Conservation (phyloP, 2,113 vertebrate genomes). For the Sciurus niger region DNA sequence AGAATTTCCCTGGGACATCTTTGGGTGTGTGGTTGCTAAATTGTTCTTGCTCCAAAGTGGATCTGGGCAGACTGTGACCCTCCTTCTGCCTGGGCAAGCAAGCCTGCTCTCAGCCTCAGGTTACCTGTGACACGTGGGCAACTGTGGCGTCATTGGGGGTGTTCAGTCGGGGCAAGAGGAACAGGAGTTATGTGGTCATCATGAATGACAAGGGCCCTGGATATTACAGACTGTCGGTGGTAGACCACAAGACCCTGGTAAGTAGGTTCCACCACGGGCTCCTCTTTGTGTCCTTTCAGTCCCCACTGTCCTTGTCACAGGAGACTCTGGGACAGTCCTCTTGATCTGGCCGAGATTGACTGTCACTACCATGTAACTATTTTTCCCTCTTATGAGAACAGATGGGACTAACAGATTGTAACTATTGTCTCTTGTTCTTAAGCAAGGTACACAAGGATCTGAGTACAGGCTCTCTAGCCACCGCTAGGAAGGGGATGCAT, state of each 20-base stretch:
- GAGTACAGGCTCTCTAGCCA: background rate
- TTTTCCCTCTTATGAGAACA: background rate
- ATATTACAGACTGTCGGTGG: accelerated
- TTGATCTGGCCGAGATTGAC: background rate
- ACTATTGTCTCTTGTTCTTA: conserved; percentile 70
- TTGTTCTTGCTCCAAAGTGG: background rate
- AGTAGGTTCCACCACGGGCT: background rate
- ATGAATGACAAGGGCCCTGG: background rate
- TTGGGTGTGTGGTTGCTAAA: background rate
- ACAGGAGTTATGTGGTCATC: background rate
- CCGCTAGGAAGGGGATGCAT: background rate
- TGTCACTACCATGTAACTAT: background rate
- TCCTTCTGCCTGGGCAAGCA: background rate
- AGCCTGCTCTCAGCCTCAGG: background rate
- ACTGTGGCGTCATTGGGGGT: accelerated
- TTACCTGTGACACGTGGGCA: background rate
- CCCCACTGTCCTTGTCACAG: background rate
- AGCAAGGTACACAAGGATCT: conserved; percentile 67
- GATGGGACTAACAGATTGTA: conserved; percentile 73
- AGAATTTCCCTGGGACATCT: background rate
- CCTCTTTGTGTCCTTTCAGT: background rate
- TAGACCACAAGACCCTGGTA: no score
- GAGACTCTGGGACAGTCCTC: background rate
- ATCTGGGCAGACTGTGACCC: background rate
- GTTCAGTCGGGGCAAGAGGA: background rate